These are phyloP conservation scores for Gryllus longicercus DNA, from an alignment of 2,888 invertebrate genomes.

Conservation along the genomic window DNA sequence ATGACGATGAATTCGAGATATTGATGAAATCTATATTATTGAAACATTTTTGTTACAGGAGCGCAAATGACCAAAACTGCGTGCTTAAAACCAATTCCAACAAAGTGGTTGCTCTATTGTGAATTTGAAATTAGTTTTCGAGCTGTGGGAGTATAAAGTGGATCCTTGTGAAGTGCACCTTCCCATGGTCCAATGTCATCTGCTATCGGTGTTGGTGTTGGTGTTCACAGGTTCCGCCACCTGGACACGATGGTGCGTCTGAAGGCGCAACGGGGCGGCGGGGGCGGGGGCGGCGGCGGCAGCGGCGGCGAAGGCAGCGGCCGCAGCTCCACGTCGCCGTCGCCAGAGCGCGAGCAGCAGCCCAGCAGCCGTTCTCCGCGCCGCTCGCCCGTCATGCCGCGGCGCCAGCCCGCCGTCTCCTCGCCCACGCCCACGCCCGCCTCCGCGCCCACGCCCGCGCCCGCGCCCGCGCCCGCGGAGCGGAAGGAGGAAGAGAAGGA, in stretches of 20 bases:
- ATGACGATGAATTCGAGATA: too few relatives aligned
- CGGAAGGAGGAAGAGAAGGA: neutral
- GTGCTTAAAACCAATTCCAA: too few relatives aligned
- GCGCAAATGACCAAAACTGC: too few relatives aligned
- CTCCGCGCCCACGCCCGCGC: neutral
- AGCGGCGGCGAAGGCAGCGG: constrained; percentile 45
- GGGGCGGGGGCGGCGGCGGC: constrained; percentile 46
- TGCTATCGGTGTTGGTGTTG: too few relatives aligned
- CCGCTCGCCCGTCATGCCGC: constrained; percentile 32
- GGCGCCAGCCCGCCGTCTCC: constrained; percentile 19
- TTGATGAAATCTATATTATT: too few relatives aligned
- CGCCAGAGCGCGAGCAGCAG: constrained; percentile 58
- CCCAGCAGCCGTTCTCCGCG: constrained; percentile 29
- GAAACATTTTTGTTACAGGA: too few relatives aligned
- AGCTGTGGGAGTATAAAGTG: too few relatives aligned
- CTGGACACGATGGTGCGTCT: constrained; percentile 80
- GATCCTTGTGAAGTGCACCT: too few relatives aligned
- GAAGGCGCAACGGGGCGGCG: constrained; percentile 60
- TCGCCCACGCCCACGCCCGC: neutral
- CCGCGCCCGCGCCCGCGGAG: neutral
- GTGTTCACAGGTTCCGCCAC: constrained; percentile 70
- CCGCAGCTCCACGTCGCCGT: constrained; percentile 63
- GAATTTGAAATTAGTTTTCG: too few relatives aligned
- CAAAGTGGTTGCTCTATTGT: too few relatives aligned
- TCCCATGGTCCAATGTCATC: too few relatives aligned